A percentile compares a stretch with the other conserved stretches of the same genome.
These are phyloP conservation scores for Hydropsyche tenuis DNA, from an alignment of 1,140 invertebrate species.

Conservation along the genomic window DNA sequence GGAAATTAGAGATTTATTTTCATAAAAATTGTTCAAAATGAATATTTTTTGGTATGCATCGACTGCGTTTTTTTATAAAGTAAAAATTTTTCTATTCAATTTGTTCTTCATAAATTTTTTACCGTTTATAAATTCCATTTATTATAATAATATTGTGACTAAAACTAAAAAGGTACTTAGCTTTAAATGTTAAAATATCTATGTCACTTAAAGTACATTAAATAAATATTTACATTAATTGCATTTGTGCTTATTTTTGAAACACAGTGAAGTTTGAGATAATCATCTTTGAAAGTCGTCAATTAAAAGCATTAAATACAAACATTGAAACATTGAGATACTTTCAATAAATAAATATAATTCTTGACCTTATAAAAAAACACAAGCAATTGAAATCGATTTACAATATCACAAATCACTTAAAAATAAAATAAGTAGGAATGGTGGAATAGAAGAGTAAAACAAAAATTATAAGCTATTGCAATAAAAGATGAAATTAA, in stretches of 20 bases:
- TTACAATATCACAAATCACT: constrained; percentile 44
- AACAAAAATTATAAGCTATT: constrained; percentile 23
- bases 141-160: constrained; percentile 43
- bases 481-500: neutral
- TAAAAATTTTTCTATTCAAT: constrained; percentile 7
- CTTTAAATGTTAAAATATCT: constrained; percentile 47
- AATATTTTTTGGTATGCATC: constrained; percentile 18
- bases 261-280: constrained; percentile 25
- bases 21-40: constrained; percentile 3
- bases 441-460: constrained; percentile 18
- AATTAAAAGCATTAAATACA: constrained; percentile 20
- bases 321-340: constrained; percentile 15
- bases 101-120: constrained; percentile 30
- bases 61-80: constrained; percentile 12
- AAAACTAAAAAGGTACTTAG: constrained; percentile 50
- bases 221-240: constrained; percentile 50
- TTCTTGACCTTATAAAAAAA: neutral
- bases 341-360: constrained; percentile 41
- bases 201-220: constrained; percentile 45
- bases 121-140: constrained; percentile 39
- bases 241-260: constrained; percentile 26
- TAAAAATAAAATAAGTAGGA: constrained; percentile 47
- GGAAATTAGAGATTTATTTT: neutral
- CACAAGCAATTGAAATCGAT: constrained; percentile 33
- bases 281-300: neutral